Conservation (phyloP, 2,797 vertebrate species). For the Gymnothorax reevesii region DNA sequence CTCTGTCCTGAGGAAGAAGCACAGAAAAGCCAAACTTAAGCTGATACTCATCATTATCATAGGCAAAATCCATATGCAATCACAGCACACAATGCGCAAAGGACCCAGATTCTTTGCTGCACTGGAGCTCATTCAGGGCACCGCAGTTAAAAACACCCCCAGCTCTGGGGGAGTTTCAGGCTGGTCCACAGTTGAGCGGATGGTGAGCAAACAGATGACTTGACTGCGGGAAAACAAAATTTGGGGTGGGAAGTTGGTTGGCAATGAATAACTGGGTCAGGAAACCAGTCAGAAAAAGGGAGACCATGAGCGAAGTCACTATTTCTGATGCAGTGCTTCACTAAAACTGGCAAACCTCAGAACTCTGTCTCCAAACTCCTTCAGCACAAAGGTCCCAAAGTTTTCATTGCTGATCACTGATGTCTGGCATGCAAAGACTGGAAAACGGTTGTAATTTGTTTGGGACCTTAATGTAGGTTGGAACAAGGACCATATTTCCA, state of each 20-base stretch:
- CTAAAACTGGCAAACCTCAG: not conserved
- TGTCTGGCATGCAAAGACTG: too few species aligned
- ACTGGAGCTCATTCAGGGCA: slow-evolving; percentile 38
- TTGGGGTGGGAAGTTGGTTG: slow-evolving; percentile 52
- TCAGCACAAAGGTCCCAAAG: too few species aligned
- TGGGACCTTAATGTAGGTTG: too few species aligned
- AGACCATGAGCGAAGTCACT: not conserved
- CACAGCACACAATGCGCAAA: slow-evolving; percentile 30
- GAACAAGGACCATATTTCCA: too few species aligned
- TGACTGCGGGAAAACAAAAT: slow-evolving; percentile 49
- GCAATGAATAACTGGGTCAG: not conserved
- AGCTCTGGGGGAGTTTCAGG: slow-evolving; percentile 45
- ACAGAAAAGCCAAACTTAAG: slow-evolving; percentile 35
- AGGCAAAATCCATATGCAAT: not conserved
- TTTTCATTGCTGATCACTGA: too few species aligned
- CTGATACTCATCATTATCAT: too few species aligned
- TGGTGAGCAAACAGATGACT: slow-evolving; percentile 38
- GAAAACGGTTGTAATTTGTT: too few species aligned
- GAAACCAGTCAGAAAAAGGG: not conserved
- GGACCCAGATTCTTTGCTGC: slow-evolving; percentile 39
- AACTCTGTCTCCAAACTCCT: too few species aligned
- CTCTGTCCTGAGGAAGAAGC: slow-evolving; percentile 82
- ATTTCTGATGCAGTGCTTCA: not conserved
- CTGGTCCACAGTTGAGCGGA: slow-evolving; percentile 46
- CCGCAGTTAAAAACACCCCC: slow-evolving; percentile 45